phyloP scores from a whole-genome alignment of 2,113 vertebrate species.

The Colossoma macropomum region DNA sequence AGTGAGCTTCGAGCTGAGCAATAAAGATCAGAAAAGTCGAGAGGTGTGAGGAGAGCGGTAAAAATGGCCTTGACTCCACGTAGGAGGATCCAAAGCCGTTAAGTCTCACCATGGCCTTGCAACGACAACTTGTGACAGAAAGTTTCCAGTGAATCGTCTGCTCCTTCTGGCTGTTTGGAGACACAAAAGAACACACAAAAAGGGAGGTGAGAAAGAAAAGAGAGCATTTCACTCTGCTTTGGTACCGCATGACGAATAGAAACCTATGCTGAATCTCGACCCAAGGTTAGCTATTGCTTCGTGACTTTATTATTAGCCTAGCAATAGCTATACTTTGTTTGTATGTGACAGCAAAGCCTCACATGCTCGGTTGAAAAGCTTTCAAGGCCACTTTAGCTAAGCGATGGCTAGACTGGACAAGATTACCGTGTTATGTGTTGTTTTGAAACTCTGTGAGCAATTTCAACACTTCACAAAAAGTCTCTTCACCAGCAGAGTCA shows the following conservation, averaged over 20 bases:
- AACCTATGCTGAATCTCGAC: neutral
- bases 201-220: neutral
- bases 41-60: constrained; percentile 29
- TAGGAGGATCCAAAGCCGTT: constrained; percentile 28
- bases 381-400: neutral
- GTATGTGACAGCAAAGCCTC: neutral
- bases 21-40: constrained; percentile 27
- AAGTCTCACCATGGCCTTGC: constrained; percentile 3
- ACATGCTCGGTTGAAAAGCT: neutral
- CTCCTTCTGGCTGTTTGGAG: neutral
- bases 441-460: neutral
- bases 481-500: no score
- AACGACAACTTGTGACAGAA: neutral
- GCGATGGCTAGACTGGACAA: neutral
- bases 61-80: neutral
- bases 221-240: neutral
- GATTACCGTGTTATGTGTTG: no score
- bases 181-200: neutral
- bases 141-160: neutral
- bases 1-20: neutral
- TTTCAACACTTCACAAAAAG: neutral
- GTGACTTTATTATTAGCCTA: neutral
- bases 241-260: neutral
- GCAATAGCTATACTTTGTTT: neutral
- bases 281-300: constrained; percentile 25